Conservation (phyloP, 2,797 vertebrate species). For the Knipowitschia caucasica region DNA sequence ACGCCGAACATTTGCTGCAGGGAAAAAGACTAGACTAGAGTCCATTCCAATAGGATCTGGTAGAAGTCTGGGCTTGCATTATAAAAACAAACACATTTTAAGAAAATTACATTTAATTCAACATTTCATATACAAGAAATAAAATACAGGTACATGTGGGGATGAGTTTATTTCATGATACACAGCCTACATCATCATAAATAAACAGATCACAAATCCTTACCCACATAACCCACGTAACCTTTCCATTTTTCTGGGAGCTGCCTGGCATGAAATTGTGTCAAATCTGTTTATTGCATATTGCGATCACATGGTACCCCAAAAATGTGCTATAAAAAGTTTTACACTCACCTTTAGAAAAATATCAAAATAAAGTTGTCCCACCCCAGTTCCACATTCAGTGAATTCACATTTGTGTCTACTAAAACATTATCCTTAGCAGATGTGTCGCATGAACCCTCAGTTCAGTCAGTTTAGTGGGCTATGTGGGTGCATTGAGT, state of each 20-base stretch:
- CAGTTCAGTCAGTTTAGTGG: slow-evolving; percentile 40
- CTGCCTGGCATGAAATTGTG: slow-evolving; percentile 54
- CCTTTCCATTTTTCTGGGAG: slow-evolving; percentile 55
- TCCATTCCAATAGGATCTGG: background rate
- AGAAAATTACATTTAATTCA: background rate
- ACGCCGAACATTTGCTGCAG: background rate
- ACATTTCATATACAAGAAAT: background rate
- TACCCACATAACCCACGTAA: slow-evolving; percentile 68
- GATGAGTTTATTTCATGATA: slow-evolving; percentile 73
- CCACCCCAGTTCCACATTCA: slow-evolving; percentile 15
- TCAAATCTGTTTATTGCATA: slow-evolving; percentile 46
- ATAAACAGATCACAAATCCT: slow-evolving; percentile 72
- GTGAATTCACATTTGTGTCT: slow-evolving; percentile 6
- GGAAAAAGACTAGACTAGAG: background rate
- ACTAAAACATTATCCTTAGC: background rate
- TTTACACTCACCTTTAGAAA: slow-evolving; percentile 65
- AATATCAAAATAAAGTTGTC: slow-evolving; percentile 58
- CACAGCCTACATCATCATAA: slow-evolving; percentile 69
- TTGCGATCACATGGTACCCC: slow-evolving; percentile 51
- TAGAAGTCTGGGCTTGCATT: background rate
- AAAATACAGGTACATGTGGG: slow-evolving; percentile 18
- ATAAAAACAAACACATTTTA: background rate
- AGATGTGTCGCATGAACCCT: slow-evolving; percentile 27
- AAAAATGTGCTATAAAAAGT: slow-evolving; percentile 61
- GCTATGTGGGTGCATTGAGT: slow-evolving; percentile 67